Conservation (phyloP, 2,888 invertebrate genomes). For the Saturnia pavonia region DNA sequence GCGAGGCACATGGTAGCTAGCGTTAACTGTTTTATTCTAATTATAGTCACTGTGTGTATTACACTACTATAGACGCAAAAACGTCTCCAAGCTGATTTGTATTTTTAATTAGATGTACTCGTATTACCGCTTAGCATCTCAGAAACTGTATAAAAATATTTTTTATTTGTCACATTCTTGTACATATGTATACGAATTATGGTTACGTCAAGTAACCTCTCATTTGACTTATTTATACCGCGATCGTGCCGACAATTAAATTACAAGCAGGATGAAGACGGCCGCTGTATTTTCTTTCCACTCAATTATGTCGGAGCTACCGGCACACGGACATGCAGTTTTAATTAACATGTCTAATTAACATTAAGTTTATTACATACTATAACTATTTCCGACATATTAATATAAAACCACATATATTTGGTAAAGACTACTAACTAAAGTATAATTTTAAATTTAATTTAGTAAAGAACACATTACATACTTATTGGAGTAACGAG, state of each 20-base stretch:
- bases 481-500: not conserved
- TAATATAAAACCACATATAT: not conserved
- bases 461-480: no score
- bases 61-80: no score
- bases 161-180: not conserved
- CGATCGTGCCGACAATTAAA: not conserved
- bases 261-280: not conserved
- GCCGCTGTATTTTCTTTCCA: not conserved
- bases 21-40: no score
- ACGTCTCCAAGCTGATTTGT: no score
- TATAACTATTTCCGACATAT: not conserved
- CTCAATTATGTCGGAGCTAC: slow-evolving; percentile 3
- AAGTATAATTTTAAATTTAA: no score
- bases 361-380: not conserved
- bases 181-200: not conserved
- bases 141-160: not conserved
- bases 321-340: not conserved
- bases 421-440: not conserved
- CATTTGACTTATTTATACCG: not conserved
- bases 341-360: not conserved
- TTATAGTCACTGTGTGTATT: no score
- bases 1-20: no score
- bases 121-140: not conserved
- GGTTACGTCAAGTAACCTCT: not conserved
- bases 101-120: no score